phyloP scores from a whole-genome alignment of 2,888 invertebrate species.

The Polietes domitor region DNA sequence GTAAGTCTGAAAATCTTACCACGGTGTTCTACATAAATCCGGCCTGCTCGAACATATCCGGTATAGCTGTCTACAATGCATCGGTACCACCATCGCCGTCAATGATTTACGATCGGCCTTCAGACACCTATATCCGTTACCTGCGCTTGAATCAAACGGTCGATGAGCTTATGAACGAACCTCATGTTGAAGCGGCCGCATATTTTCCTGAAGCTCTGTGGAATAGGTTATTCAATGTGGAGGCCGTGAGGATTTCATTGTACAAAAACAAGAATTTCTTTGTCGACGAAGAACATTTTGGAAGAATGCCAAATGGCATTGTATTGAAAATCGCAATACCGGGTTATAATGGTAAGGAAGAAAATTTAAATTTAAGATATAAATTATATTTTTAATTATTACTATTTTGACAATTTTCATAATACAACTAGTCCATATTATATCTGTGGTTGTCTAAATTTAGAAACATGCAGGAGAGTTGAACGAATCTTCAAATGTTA shows the following conservation, averaged over 20 bases:
- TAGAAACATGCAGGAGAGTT: no score
- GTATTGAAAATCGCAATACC: constrained; percentile 51
- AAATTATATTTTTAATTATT: no score
- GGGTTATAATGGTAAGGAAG: constrained; percentile 44
- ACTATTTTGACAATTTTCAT: no score
- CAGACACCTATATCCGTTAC: constrained; percentile 28
- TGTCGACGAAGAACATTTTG: background rate
- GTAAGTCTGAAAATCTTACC: background rate
- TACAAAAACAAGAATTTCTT: constrained; percentile 19
- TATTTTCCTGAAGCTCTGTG: constrained; percentile 48
- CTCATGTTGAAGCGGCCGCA: constrained; percentile 43
- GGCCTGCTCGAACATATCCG: constrained; percentile 50
- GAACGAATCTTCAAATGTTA: no score
- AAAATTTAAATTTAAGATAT: no score
- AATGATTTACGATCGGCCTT: constrained; percentile 25
- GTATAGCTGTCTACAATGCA: constrained; percentile 44
- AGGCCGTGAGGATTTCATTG: background rate
- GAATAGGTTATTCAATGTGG: constrained; percentile 13
- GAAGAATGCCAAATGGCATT: background rate
- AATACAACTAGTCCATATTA: no score
- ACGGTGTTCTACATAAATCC: constrained; percentile 60
- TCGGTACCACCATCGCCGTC: background rate
- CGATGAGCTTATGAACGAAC: constrained; percentile 21
- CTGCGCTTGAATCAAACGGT: constrained; percentile 47
- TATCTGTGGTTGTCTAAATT: no score